Percentiles rank a stretch among this genome's conserved stretches.
Evolutionary conservation across 2,113 vertebrate genomes (phyloP).

Genomic region (Chaetorhynchus papuensis): DNA sequence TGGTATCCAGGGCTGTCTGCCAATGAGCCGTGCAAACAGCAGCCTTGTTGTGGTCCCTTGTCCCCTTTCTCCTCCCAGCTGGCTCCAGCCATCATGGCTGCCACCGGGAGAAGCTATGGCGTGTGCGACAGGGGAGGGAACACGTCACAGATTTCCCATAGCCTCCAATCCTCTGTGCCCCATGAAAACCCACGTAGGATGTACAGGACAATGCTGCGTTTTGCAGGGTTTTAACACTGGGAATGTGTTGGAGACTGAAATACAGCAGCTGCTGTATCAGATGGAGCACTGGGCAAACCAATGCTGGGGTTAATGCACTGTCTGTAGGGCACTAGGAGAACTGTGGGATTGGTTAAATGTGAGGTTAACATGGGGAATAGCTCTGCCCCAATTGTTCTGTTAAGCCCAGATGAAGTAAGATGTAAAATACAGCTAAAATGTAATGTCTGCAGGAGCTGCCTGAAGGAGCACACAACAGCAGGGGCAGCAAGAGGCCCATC

Average conservation of each 20-base stretch:
- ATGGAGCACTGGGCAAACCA: background rate
- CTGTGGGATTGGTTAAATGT: background rate
- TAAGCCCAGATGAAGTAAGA: background rate
- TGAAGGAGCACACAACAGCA: fast-evolving
- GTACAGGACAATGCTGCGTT: background rate
- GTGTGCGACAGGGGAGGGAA: background rate
- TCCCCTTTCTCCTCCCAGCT: background rate
- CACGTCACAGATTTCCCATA: fast-evolving
- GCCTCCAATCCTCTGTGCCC: background rate
- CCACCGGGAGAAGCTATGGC: background rate
- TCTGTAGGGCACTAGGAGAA: background rate
- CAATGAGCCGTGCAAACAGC: background rate
- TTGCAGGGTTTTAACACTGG: background rate
- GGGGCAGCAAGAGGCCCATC: background rate
- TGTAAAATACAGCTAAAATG: background rate
- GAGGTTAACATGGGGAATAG: background rate
- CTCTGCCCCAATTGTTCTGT: background rate
- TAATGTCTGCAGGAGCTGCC: background rate
- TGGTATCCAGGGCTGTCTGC: background rate
- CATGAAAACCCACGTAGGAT: fast-evolving
- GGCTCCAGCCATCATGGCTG: background rate
- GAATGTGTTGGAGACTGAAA: background rate
- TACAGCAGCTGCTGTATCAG: background rate
- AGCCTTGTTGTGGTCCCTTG: background rate
- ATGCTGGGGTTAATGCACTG: background rate